Evolutionary conservation across 2,888 invertebrate genomes (phyloP), one percentile per base, ranked within the genome.

Genomic region (Thymelicus lineola): DNA sequence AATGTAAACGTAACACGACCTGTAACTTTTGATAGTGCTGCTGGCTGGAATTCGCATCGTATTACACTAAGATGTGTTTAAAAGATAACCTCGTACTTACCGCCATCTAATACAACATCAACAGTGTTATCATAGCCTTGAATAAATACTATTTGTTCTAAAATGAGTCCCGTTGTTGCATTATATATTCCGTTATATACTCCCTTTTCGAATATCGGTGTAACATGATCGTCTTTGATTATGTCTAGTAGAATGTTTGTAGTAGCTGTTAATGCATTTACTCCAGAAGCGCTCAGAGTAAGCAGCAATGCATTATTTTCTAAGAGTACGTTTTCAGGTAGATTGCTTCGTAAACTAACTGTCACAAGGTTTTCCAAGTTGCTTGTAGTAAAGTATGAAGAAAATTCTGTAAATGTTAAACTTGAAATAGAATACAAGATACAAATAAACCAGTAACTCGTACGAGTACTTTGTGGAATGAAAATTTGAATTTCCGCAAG

Each of bases 111-210:
- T 3, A 70, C 60, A 9, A 88, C 71, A 7, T 61, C 10, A 3
- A 87, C 83, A n/a, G 81, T 82, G 12, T 82, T 79, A 72, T 86
- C 85, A 72, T 81, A 85, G 0, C 90, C 90, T 70, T 87, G 89
- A 17, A 77, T 71, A 15, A 90, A 71, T 6, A 70, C 46, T 60
- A 90, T 84, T 72, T 76, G 71, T 3, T 84, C 84, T 7, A 86
- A 58, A 12, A 38, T 73, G 60, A 90, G 76, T 14, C 81, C 84
- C 10, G 75, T 72, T 6, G 63, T 67, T 45, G 79, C 28, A 42
- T 80, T 76, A 73, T 88, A 89, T 7, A 74, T 76, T 35, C 87
- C 89, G 4, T 69, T 75, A 71, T 90, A 90, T 55, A 88, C 71
- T 9, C 79, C 71, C 15, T 76, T 75, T 66, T 82, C 82, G 71